Evolutionary conservation across 2,797 vertebrate species (phyloP).

Genomic region (Phalanger gymnotis): DNA sequence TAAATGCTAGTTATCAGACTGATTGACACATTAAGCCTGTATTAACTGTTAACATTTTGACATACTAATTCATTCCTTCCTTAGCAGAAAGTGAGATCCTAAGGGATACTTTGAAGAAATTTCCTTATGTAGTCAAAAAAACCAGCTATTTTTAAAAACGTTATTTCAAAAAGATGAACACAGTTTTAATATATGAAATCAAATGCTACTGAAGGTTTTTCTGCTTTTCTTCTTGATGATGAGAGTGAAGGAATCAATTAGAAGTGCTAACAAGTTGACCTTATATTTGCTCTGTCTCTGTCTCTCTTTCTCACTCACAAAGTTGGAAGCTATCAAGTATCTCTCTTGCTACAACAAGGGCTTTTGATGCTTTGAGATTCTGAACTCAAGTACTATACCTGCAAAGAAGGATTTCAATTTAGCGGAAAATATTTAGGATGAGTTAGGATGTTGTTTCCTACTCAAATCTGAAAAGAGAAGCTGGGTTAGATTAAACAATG

Average conservation of each 20-base stretch:
- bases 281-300: background rate
- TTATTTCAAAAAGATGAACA: background rate
- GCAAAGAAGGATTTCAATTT: background rate
- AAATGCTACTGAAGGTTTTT: background rate
- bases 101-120: background rate
- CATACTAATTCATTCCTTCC: background rate
- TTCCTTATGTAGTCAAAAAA: background rate
- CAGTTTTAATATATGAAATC: background rate
- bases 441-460: slow-evolving; percentile 12
- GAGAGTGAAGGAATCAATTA: background rate
- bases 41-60: background rate
- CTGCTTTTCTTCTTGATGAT: background rate
- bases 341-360: background rate
- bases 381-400: background rate
- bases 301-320: background rate
- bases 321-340: background rate
- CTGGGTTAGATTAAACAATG: background rate
- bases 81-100: background rate
- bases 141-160: background rate
- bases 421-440: background rate
- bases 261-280: background rate
- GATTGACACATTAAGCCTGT: background rate
- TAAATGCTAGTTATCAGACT: background rate
- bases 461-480: background rate
- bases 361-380: background rate